These are phyloP conservation scores for Orchestes rusci DNA, from an alignment of 2,888 invertebrate genomes.

Conservation along the genomic window DNA sequence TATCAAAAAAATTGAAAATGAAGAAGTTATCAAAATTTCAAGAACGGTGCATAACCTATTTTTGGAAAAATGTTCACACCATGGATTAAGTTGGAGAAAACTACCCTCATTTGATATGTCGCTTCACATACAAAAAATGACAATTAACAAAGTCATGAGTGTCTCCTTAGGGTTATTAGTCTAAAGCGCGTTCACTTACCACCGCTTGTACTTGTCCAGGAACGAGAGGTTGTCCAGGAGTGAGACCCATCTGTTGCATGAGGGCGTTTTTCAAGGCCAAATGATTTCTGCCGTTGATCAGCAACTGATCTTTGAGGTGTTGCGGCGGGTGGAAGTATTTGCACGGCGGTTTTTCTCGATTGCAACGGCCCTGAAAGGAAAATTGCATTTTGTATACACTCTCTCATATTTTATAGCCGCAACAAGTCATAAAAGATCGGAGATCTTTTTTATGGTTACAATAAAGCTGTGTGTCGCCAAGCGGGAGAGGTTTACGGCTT, in stretches of 20 bases:
- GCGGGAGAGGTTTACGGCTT: too few species aligned
- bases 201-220: slow-evolving; percentile 90
- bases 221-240: slow-evolving; percentile 83
- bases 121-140: slow-evolving; percentile 16
- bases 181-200: slow-evolving; percentile 56
- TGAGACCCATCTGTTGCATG: slow-evolving; percentile 93
- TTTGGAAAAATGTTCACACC: too few species aligned
- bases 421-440: too few species aligned
- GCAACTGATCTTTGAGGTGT: slow-evolving; percentile 98
- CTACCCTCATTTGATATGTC: too few species aligned
- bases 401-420: not conserved
- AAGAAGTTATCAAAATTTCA: too few species aligned
- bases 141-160: too few species aligned
- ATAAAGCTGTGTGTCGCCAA: too few species aligned
- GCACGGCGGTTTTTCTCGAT: slow-evolving; percentile 99
- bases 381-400: not conserved
- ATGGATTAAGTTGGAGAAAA: too few species aligned
- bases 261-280: slow-evolving; percentile 97
- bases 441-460: too few species aligned
- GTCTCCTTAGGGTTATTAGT: too few species aligned
- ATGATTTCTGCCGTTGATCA: slow-evolving; percentile 99
- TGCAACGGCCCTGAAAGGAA: slow-evolving; percentile 89
- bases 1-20: too few species aligned
- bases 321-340: slow-evolving; percentile 99
- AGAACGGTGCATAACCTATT: too few species aligned